phyloP scores from a whole-genome alignment of 2,113 vertebrate species.

The Epinephelus fuscoguttatus region DNA sequence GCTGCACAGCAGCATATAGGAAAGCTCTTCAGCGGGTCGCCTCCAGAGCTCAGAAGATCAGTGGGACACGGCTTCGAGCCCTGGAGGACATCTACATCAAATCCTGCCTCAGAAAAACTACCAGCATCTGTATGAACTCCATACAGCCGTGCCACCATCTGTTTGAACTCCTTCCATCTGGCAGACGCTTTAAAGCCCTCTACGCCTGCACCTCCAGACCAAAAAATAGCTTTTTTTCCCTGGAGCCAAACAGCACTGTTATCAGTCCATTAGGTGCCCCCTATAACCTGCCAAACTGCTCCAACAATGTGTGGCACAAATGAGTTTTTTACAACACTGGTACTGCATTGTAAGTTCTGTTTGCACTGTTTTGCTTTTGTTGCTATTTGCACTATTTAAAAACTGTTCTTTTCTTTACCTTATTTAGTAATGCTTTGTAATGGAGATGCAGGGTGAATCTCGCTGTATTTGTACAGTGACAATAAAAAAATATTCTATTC shows the following conservation, averaged over 20 bases:
- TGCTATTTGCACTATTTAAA: too few relatives aligned
- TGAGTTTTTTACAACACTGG: background rate
- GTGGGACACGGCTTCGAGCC: background rate
- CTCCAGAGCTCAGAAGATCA: background rate
- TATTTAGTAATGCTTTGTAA: too few relatives aligned
- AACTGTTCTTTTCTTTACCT: too few relatives aligned
- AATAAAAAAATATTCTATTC: too few relatives aligned
- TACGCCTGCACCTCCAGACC: background rate
- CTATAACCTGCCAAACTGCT: background rate
- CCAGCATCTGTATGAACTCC: background rate
- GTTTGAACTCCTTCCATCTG: background rate
- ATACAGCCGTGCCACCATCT: background rate
- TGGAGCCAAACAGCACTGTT: background rate
- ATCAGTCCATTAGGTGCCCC: background rate
- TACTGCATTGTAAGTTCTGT: too few relatives aligned
- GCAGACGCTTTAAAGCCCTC: background rate
- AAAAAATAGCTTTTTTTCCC: background rate
- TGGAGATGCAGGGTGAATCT: too few relatives aligned
- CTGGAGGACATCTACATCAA: background rate
- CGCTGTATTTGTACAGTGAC: too few relatives aligned
- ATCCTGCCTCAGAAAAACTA: background rate
- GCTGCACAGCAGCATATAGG: background rate
- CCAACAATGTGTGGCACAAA: background rate
- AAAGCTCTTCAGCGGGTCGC: background rate
- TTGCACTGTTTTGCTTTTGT: too few relatives aligned